These are phyloP conservation scores for Tipula unca DNA, from an alignment of 2,888 invertebrate species.

Conservation along the genomic window DNA sequence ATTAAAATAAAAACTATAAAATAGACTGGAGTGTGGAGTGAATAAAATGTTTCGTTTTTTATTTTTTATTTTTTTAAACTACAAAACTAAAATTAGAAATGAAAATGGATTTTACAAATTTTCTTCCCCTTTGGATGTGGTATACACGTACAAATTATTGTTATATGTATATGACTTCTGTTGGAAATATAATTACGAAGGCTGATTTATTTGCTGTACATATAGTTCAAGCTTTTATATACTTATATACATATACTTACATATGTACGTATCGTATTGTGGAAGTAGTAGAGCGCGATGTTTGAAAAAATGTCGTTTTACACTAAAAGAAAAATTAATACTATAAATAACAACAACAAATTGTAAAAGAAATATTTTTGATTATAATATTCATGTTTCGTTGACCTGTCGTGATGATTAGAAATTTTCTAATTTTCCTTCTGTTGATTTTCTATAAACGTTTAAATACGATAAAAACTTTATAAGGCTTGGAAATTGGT, in stretches of 20 bases:
- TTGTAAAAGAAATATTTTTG: too few species aligned
- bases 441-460: too few species aligned
- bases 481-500: too few species aligned
- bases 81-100: neutral
- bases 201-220: too few species aligned
- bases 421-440: neutral
- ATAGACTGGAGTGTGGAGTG: neutral
- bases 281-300: neutral
- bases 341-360: too few species aligned
- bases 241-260: too few species aligned
- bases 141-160: neutral
- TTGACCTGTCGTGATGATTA: neutral
- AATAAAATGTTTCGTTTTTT: neutral
- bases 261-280: neutral
- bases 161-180: neutral
- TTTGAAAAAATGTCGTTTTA: neutral
- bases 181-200: neutral
- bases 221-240: too few species aligned
- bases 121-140: neutral
- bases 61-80: neutral
- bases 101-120: neutral
- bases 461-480: too few species aligned
- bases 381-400: neutral
- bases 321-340: too few species aligned
- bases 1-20: neutral